These are phyloP conservation scores for Hymenopus coronatus DNA, from an alignment of 2,888 invertebrate species.

Conservation along the genomic window DNA sequence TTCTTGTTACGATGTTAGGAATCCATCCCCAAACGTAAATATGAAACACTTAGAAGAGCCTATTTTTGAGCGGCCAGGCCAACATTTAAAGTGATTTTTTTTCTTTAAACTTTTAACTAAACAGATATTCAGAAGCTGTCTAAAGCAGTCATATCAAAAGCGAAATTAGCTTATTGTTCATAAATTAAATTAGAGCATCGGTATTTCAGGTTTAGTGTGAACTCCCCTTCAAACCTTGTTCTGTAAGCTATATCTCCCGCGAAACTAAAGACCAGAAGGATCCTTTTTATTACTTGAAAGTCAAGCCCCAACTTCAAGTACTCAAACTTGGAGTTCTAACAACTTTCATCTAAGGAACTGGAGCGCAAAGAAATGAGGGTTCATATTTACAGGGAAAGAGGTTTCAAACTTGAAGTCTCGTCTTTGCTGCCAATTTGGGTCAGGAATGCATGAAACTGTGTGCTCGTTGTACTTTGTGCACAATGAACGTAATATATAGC, in stretches of 20 bases:
- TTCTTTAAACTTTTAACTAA: no score
- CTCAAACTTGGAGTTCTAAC: neutral
- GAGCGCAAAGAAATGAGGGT: neutral
- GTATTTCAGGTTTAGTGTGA: neutral
- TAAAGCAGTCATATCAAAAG: neutral
- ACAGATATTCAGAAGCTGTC: no score
- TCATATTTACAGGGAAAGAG: neutral
- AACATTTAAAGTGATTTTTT: no score
- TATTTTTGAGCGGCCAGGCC: no score
- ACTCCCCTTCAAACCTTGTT: neutral
- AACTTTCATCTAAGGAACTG: neutral
- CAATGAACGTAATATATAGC: no score
- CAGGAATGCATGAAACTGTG: neutral
- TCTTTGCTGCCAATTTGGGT: neutral
- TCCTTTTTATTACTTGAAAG: neutral
- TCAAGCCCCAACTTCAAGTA: neutral
- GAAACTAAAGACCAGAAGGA: neutral
- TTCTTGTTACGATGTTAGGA: no score
- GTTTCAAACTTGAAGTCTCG: neutral
- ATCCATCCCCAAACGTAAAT: no score
- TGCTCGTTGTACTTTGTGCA: no score
- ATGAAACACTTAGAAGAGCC: no score
- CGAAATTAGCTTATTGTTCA: neutral
- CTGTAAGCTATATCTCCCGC: neutral
- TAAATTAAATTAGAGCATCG: neutral